A percentile compares a stretch with the other conserved stretches of the same genome.
Evolutionary conservation across 2,888 invertebrate genomes (phyloP).

Genomic region (Orthonevra nobilis): DNA sequence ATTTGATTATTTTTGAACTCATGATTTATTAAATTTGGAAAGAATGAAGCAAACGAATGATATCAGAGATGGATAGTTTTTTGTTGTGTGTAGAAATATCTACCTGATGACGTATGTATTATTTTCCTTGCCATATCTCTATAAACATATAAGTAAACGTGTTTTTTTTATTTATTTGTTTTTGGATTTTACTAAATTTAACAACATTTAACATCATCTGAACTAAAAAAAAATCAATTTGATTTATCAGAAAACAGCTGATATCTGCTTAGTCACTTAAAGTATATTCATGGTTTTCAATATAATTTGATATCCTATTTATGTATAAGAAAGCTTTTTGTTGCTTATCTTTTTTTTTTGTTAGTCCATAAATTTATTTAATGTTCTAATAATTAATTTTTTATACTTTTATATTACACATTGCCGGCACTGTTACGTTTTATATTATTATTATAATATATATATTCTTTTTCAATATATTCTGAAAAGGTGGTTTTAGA

Average conservation of each 20-base stretch:
- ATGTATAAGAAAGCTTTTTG: slow-evolving; percentile 47
- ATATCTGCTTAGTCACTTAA: slow-evolving; percentile 25
- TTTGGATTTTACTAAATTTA: slow-evolving; percentile 34
- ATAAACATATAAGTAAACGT: slow-evolving; percentile 28
- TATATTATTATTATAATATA: slow-evolving; percentile 21
- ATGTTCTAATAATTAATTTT: slow-evolving; percentile 40
- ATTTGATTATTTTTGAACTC: slow-evolving; percentile 1
- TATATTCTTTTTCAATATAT: slow-evolving; percentile 31
- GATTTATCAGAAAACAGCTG: slow-evolving; percentile 40
- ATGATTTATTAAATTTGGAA: slow-evolving; percentile 22
- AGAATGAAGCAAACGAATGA: slow-evolving; percentile 19
- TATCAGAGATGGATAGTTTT: slow-evolving; percentile 9
- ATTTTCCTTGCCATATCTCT: too few relatives aligned
- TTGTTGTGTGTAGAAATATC: too few relatives aligned
- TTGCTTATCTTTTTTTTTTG: slow-evolving; percentile 1
- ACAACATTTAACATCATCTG: slow-evolving; percentile 46
- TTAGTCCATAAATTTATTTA: slow-evolving; percentile 17
- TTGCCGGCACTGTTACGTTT: slow-evolving; percentile 74
- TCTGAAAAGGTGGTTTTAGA: slow-evolving; percentile 64
- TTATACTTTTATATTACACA: slow-evolving; percentile 74
- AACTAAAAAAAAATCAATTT: slow-evolving; percentile 47
- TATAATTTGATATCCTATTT: slow-evolving; percentile 66
- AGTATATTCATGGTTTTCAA: not conserved
- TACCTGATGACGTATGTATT: too few relatives aligned
- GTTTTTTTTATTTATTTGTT: slow-evolving; percentile 4